Evolutionary conservation across 1,140 invertebrate genomes (phyloP).

Genomic region (Drosophila ficusphila): DNA sequence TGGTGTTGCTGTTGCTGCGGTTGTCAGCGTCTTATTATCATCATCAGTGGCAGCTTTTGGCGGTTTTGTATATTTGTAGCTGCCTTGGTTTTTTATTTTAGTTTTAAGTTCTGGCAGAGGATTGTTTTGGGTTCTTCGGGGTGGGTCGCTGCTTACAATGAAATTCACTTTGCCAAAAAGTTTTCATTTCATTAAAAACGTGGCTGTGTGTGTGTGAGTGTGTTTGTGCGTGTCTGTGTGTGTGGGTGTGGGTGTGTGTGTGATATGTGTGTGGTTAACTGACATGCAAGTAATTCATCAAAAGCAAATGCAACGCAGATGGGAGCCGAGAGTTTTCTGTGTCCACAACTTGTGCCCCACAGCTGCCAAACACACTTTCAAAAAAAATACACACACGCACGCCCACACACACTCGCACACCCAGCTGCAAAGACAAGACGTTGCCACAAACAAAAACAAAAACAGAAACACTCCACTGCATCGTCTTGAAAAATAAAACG

Average conservation of each 20-base stretch:
- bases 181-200: slow-evolving; percentile 81
- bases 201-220: slow-evolving; percentile 31
- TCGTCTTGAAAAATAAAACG: slow-evolving; percentile 17
- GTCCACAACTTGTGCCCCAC: slow-evolving; percentile 46
- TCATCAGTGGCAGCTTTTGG: slow-evolving; percentile 81
- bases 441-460: slow-evolving; percentile 42
- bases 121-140: slow-evolving; percentile 54
- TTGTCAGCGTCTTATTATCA: slow-evolving; percentile 82
- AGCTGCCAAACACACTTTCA: slow-evolving; percentile 19
- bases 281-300: slow-evolving; percentile 67
- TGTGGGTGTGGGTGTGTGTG: slow-evolving; percentile 22
- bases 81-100: slow-evolving; percentile 36
- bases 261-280: slow-evolving; percentile 45
- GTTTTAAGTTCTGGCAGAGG: slow-evolving; percentile 62
- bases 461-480: slow-evolving; percentile 30
- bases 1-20: slow-evolving; percentile 70
- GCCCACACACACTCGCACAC: slow-evolving; percentile 44
- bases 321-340: slow-evolving; percentile 36
- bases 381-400: slow-evolving; percentile 10
- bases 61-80: slow-evolving; percentile 64
- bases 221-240: slow-evolving; percentile 26
- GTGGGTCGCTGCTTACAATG: slow-evolving; percentile 66
- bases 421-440: slow-evolving; percentile 44
- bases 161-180: slow-evolving; percentile 83
- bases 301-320: slow-evolving; percentile 71